phyloP scores from a whole-genome alignment of 2,113 vertebrate genomes.

The Neomonachus schauinslandi region DNA sequence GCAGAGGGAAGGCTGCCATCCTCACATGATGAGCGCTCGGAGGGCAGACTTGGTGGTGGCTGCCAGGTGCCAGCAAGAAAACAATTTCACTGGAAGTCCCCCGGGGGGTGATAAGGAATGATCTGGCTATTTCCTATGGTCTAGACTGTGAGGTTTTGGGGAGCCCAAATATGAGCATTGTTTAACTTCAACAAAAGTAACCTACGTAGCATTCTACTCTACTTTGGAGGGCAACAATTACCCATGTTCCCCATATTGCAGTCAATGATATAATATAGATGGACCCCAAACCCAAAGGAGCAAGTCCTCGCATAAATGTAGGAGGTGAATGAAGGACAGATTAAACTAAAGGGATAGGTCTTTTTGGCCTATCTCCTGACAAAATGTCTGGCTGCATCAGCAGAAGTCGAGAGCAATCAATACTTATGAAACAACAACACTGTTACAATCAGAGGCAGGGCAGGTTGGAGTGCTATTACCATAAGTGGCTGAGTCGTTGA shows the following conservation, averaged over 20 bases:
- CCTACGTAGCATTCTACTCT: not conserved
- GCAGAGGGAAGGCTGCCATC: not conserved
- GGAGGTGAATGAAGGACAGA: constrained; percentile 50
- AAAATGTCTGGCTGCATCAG: constrained; percentile 71
- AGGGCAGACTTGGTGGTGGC: not conserved
- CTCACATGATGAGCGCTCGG: not conserved
- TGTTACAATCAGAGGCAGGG: constrained; percentile 16
- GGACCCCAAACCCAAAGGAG: not conserved
- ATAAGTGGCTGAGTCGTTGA: constrained; percentile 78
- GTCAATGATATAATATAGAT: not conserved
- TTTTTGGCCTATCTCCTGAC: constrained; percentile 55
- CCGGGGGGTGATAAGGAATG: not conserved
- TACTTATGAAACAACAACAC: constrained; percentile 15
- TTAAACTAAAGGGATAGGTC: not conserved
- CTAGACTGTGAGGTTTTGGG: not conserved
- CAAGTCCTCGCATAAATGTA: not conserved
- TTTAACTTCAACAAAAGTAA: not conserved
- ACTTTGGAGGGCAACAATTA: not conserved
- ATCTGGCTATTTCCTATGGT: not conserved
- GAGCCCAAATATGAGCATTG: not conserved
- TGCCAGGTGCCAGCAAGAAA: not conserved
- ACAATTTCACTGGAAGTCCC: not conserved
- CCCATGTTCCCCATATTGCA: too few relatives aligned
- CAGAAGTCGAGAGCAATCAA: constrained; percentile 66
- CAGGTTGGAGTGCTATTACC: constrained; percentile 66